phyloP scores from a whole-genome alignment of 1,140 invertebrate genomes.

The Linepithema humile region DNA sequence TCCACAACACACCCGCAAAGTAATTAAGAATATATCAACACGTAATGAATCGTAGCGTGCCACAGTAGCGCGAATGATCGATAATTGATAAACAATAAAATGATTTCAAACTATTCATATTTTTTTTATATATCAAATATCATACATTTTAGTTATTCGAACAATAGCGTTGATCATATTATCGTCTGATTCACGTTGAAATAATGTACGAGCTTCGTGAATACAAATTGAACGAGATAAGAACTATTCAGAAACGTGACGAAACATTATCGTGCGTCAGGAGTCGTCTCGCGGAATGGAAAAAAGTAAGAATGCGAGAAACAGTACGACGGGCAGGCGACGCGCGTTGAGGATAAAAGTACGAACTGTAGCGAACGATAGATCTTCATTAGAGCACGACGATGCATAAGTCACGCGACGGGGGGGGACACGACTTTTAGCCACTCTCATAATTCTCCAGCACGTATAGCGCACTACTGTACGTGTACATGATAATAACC shows the following conservation, averaged over 20 bases:
- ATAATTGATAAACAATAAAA: constrained; percentile 35
- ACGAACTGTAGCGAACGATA: constrained; percentile 62
- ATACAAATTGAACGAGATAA: constrained; percentile 21
- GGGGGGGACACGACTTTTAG: constrained; percentile 73
- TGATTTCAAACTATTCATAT: neutral
- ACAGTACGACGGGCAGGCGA: constrained; percentile 21
- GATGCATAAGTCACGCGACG: constrained; percentile 76
- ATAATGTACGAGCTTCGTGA: constrained; percentile 8
- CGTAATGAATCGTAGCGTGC: constrained; percentile 50
- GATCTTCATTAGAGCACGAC: constrained; percentile 76
- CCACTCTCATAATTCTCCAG: constrained; percentile 76
- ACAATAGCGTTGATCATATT: constrained; percentile 12
- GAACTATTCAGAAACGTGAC: neutral
- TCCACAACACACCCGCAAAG: constrained; percentile 30
- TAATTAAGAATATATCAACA: constrained; percentile 65
- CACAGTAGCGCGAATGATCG: constrained; percentile 17
- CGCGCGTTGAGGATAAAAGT: constrained; percentile 63
- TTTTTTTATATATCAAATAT: constrained; percentile 31
- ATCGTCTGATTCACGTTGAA: neutral
- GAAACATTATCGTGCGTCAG: neutral
- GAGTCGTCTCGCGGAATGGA: neutral
- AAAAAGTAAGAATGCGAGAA: constrained; percentile 29
- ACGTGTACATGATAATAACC: constrained; percentile 60
- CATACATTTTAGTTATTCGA: neutral
- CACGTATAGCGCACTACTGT: constrained; percentile 70